Percentiles rank a stretch among this genome's conserved stretches.
phyloP scores from a whole-genome alignment of 2,888 invertebrate genomes.

The Xanthorhoe designata region DNA sequence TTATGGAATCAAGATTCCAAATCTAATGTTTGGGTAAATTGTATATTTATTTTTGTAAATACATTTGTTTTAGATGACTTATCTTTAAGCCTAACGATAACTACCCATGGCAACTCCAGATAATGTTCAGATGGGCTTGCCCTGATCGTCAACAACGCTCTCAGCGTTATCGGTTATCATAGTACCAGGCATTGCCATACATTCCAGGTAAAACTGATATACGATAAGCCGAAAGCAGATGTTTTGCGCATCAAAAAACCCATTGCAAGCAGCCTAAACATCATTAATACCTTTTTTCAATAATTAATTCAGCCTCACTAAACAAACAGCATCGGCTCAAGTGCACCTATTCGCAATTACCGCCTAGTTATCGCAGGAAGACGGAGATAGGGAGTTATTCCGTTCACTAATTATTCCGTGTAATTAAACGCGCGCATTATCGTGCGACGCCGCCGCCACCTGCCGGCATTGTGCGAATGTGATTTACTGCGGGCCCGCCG shows the following conservation, averaged over 20 bases:
- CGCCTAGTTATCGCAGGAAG: slow-evolving; percentile 85
- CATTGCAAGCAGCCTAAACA: background rate
- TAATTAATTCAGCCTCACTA: slow-evolving; percentile 77
- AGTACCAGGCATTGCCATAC: too few species aligned
- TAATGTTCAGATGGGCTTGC: too few species aligned
- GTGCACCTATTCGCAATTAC: slow-evolving; percentile 83
- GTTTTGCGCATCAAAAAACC: background rate
- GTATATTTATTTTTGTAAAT: too few species aligned
- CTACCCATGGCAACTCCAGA: too few species aligned
- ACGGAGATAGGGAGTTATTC: slow-evolving; percentile 86
- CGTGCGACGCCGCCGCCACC: slow-evolving; percentile 83
- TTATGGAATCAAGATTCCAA: too few species aligned
- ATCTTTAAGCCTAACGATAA: too few species aligned
- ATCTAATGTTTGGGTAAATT: too few species aligned
- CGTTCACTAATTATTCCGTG: slow-evolving; percentile 86
- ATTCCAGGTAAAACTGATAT: too few species aligned
- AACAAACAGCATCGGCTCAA: slow-evolving; percentile 73
- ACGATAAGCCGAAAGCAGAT: too few species aligned
- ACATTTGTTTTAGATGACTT: too few species aligned
- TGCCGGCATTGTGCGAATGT: slow-evolving; percentile 82
- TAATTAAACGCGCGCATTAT: slow-evolving; percentile 85
- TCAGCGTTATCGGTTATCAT: too few species aligned
- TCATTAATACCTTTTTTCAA: slow-evolving; percentile 54
- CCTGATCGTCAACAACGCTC: too few species aligned
- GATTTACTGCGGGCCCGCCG: slow-evolving; percentile 83